A percentile compares a stretch with the other conserved stretches of the same genome.
These are phyloP conservation scores for Halcyon smyrnensis DNA, from an alignment of 2,797 vertebrate species.

Conservation along the genomic window DNA sequence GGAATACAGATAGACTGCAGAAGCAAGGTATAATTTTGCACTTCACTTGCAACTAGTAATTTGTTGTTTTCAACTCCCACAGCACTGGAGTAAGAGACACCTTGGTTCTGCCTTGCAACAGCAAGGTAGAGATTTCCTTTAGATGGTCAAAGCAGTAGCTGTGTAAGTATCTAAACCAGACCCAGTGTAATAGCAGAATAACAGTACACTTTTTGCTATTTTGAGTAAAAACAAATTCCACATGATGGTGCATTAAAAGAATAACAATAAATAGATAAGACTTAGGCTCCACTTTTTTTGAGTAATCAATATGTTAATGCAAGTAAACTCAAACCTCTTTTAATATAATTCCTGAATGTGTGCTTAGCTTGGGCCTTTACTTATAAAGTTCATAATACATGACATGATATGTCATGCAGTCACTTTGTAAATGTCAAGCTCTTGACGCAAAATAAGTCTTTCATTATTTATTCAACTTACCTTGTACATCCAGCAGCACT, in stretches of 20 bases:
- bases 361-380: background rate
- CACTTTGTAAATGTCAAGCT: constrained; percentile 20
- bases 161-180: background rate
- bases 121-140: background rate
- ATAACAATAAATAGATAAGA: background rate
- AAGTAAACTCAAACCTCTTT: background rate
- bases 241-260: background rate
- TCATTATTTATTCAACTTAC: background rate
- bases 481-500: background rate
- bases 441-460: constrained; percentile 23
- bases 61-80: background rate
- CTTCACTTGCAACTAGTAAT: background rate
- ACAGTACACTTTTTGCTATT: background rate
- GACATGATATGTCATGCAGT: background rate
- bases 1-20: background rate
- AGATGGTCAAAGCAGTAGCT: background rate
- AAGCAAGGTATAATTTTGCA: background rate
- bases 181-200: background rate
- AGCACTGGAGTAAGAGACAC: background rate
- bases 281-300: background rate
- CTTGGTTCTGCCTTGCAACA: background rate
- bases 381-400: background rate
- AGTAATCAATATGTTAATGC: background rate
- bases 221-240: background rate
- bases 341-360: background rate